These are phyloP conservation scores for Mus spicilegus DNA, from an alignment of 2,113 vertebrate species.

Conservation along the genomic window DNA sequence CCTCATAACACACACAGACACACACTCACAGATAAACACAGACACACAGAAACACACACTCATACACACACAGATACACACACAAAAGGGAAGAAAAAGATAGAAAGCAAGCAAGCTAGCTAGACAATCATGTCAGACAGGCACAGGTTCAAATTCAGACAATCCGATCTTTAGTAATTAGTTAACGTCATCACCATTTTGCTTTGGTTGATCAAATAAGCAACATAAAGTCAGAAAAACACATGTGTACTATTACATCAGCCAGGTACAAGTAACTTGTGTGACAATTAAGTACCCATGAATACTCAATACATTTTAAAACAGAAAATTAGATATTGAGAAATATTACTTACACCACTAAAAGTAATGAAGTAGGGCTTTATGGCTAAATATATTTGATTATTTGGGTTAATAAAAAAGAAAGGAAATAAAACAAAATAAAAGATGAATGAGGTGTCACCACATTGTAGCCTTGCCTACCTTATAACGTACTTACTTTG, in stretches of 20 bases:
- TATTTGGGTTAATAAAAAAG: background rate
- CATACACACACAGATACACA: background rate
- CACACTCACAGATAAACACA: background rate
- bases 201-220: background rate
- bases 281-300: background rate
- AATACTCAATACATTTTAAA: background rate
- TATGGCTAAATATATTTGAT: background rate
- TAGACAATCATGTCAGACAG: background rate
- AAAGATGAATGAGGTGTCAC: background rate
- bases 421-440: background rate
- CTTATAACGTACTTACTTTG: background rate
- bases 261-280: background rate
- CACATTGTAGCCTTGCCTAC: background rate
- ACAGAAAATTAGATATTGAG: background rate
- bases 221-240: background rate
- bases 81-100: background rate
- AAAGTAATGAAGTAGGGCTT: background rate
- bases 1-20: no score
- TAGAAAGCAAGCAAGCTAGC: background rate
- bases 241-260: background rate
- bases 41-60: background rate
- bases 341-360: background rate
- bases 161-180: background rate
- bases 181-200: background rate
- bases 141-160: background rate